Conservation (phyloP, 2,113 vertebrate species). For the Stomatorhinus ivindoensis region DNA sequence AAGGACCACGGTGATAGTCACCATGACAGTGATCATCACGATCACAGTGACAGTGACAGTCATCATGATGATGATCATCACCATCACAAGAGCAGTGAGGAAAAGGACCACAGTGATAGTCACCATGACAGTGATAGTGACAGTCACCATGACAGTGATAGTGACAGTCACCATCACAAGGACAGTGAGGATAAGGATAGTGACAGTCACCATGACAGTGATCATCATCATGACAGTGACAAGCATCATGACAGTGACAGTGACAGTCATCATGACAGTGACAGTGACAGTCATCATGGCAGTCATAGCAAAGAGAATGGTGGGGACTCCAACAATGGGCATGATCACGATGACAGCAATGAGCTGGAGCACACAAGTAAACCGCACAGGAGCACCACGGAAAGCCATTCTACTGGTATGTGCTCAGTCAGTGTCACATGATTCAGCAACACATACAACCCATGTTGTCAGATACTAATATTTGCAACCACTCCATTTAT, state of each 20-base stretch:
- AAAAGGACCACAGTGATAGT: conserved; percentile 10
- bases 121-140: background rate
- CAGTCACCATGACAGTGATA: background rate
- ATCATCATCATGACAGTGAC: background rate
- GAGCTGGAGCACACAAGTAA: conserved; percentile 15
- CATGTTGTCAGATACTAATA: background rate
- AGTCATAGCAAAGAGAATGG: conserved; percentile 13
- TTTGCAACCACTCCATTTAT: background rate
- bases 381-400: conserved; percentile 24
- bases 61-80: background rate
- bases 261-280: background rate
- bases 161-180: background rate
- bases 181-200: background rate
- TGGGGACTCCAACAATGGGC: background rate
- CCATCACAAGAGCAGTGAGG: conserved; percentile 8
- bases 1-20: background rate
- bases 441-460: background rate
- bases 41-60: background rate
- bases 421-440: background rate
- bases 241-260: background rate
- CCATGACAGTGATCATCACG: background rate
- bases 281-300: background rate
- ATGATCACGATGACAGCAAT: background rate
- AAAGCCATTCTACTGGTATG: background rate
- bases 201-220: conserved; percentile 3